Evolutionary conservation across 2,113 vertebrate genomes (phyloP), one percentile per base, ranked within the genome.

Genomic region (Myiopsitta monachus): DNA sequence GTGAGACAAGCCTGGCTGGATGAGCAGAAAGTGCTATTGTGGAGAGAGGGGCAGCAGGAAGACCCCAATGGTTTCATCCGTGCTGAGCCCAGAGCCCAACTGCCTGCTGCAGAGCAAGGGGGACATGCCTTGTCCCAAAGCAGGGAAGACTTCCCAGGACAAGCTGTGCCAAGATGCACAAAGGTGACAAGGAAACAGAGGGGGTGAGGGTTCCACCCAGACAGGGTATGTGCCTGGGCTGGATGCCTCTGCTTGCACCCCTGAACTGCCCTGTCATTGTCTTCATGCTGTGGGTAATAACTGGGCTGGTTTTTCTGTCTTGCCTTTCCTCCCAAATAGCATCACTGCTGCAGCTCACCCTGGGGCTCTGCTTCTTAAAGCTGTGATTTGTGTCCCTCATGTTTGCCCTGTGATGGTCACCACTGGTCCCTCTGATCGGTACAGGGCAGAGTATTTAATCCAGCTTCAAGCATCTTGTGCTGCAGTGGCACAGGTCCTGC

Each of bases 31-130:
- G 36, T 18, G 38, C 16, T 51, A 13, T 0, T 4, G 10, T n/a
- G 39, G 33, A 57, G 41, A 16, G 3, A 23, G 18, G 26, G 38
- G n/a, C 36, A 21, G 6, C 46, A 28, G 47, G 51, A 85, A 63
- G 46, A 36, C 8, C 41, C 13, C n/a, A 0, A 1, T 27, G 16
- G 38, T 57, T 79, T 54, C 5, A 6, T 22, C 14, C 0, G 0
- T 30, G 8, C 64, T 23, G 11, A 46, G 31, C 44, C 18, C 4
- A 23, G 28, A 82, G 16, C 31, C 44, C 6, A 3, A 1, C 46
- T 54, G 22, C 28, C 3, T 57, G 38, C 41, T 16, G 33, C 13
- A 1, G 21, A 24, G 21, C 44, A 11, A n/a, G 52, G 41, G 13
- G 4, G 28, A 80, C 3, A 69, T 2, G 1, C 38, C 8, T 57